These are phyloP conservation scores for Ramazzottius varieornatus DNA, from an alignment of 2,888 invertebrate species.

Conservation along the genomic window DNA sequence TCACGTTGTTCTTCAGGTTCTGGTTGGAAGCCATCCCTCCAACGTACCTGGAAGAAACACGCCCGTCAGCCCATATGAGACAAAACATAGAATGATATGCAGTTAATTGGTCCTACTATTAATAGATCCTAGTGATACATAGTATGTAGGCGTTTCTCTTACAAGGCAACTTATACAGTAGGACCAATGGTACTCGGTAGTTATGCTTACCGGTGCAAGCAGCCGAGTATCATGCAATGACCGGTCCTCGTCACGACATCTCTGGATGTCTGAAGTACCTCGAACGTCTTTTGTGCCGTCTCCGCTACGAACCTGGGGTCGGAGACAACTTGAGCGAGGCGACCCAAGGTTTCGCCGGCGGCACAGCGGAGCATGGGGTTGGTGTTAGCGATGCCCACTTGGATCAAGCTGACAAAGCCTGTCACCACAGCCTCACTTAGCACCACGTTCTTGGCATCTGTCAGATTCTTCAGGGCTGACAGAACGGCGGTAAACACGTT, in stretches of 20 bases:
- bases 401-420: neutral
- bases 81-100: too few relatives aligned
- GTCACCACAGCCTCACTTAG: neutral
- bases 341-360: slow-evolving; percentile 74
- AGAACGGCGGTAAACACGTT: slow-evolving; percentile 82
- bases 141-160: too few relatives aligned
- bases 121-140: too few relatives aligned
- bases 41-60: slow-evolving; percentile 37
- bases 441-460: slow-evolving; percentile 8
- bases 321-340: slow-evolving; percentile 64
- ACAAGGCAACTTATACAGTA: neutral
- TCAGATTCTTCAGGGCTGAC: slow-evolving; percentile 41
- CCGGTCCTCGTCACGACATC: slow-evolving; percentile 59
- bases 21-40: slow-evolving; percentile 88
- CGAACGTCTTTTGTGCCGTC: slow-evolving; percentile 63
- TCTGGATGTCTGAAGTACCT: slow-evolving; percentile 52
- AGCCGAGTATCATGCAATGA: slow-evolving; percentile 75
- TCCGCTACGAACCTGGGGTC: slow-evolving; percentile 65
- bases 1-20: slow-evolving; percentile 71
- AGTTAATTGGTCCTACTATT: too few relatives aligned
- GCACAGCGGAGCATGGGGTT: slow-evolving; percentile 51
- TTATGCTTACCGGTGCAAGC: slow-evolving; percentile 50
- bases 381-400: slow-evolving; percentile 12
- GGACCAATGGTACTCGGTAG: too few relatives aligned
- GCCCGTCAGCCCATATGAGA: too few relatives aligned